Evolutionary conservation across 1,140 invertebrate species (phyloP), one percentile per base, ranked within the genome.

Genomic region (Panagrolaimus sp.): DNA sequence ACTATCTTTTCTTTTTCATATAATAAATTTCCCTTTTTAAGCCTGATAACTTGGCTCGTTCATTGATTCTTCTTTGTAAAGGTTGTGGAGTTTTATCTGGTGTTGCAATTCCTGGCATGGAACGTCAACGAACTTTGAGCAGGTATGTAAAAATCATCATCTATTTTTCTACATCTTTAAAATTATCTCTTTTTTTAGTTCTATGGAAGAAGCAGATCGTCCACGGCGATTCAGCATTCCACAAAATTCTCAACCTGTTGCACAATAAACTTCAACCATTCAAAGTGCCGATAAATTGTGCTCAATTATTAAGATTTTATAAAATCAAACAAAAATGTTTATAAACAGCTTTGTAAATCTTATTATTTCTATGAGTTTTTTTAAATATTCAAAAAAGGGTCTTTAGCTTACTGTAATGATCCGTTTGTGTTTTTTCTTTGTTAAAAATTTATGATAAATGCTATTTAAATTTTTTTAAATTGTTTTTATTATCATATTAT

Each of bases 61-160:
- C 80, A 27, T 65, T 82, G 45, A 82, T 83, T 47, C 70, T 82
- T 65, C 69, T 82, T 9, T 82, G 80, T 72, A 82, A 82, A 62
- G 80, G 80, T 20, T 83, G 81, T 51, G 80, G 80, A 44, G 77
- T 82, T 13, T 72, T 82, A 9, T 76, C 74, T 11, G 81, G 81
- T 46, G 80, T 81, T 16, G 64, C 79, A 8, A 82, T 81, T 67
- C 79, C 79, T n/a, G 80, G 80, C 2, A 82, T 82, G 80, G 80
- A 82, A 66, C 65, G 80, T n/a, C 80, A 82, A 53, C 66, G 80
- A 64, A 82, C 80, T 65, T 68, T 82, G 45, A 78, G 79, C 71
- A 71, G 72, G 78, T 76, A 63, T 16, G 20, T 9, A 11, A 25
- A 65, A n/a, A 13, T 38, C 11, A 38, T 68, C n/a, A n/a, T n/a